These are phyloP conservation scores for Pangasius larnaudii DNA, from an alignment of 2,797 vertebrate genomes.

Conservation along the genomic window DNA sequence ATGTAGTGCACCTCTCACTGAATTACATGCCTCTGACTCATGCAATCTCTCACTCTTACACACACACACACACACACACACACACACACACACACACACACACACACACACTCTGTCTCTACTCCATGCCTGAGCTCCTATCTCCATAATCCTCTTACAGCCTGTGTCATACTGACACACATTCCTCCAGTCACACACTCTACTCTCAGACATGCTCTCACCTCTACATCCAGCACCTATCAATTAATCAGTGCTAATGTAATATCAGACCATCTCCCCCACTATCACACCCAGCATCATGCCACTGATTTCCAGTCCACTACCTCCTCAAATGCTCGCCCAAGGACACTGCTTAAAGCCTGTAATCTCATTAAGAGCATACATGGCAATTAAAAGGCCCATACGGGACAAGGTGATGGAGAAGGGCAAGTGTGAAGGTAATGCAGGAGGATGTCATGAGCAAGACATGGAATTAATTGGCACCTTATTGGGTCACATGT, in stretches of 20 bases:
- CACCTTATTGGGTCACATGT: slow-evolving; percentile 53
- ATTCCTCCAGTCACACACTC: slow-evolving; percentile 50
- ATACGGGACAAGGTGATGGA: slow-evolving; percentile 10
- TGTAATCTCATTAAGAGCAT: slow-evolving; percentile 39
- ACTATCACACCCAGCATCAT: slow-evolving; percentile 53
- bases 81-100: slow-evolving; percentile 48
- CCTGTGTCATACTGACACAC: slow-evolving; percentile 69
- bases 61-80: slow-evolving; percentile 42
- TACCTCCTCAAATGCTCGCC: slow-evolving; percentile 38
- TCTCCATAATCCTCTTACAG: slow-evolving; percentile 73
- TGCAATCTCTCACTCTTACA: slow-evolving; percentile 50
- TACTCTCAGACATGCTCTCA: slow-evolving; percentile 51
- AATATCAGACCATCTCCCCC: slow-evolving; percentile 67
- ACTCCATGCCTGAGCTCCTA: slow-evolving; percentile 65
- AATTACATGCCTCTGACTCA: slow-evolving; percentile 51
- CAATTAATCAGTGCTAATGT: slow-evolving; percentile 76
- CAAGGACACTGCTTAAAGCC: slow-evolving; percentile 47
- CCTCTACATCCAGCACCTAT: slow-evolving; percentile 52
- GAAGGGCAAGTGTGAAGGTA: slow-evolving; percentile 28
- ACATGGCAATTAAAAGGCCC: slow-evolving; percentile 40
- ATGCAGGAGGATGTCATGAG: slow-evolving; percentile 19
- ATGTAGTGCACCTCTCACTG: slow-evolving; percentile 54
- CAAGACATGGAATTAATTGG: slow-evolving; percentile 55
- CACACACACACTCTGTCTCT: slow-evolving; percentile 44
- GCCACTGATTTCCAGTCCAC: slow-evolving; percentile 48